Base-by-base conservation (phyloP, 2,797 vertebrate species). In the Cichlasoma orientale region DNA sequence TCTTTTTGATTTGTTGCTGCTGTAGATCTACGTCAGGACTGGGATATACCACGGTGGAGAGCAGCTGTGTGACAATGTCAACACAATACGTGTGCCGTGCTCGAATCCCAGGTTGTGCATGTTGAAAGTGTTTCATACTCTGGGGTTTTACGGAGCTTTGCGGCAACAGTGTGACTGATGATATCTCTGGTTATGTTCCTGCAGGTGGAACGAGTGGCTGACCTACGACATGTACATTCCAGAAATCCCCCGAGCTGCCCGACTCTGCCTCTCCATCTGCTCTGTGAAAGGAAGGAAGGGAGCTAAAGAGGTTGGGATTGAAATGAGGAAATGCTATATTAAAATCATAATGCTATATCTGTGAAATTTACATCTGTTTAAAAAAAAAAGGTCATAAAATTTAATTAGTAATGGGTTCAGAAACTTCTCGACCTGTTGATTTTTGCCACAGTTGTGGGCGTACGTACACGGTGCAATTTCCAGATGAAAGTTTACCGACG, bases 11-110 rank as follows among this genome's bases (percentile, higher is more conserved):
- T 77, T 76, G 12, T 87, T 79, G 21, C 54, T 77, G n/a, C 61
- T 81, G 13, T 89, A 99, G 98, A 99, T 99, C 89, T 99, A 99
- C 75, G 98, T 99, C 82, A 96, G 98, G 92, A 99, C 98, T 54
- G 98, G 98, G 86, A 99, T 99, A 91, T 99, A 98, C 91, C 98
- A 99, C 82, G 98, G 98, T 92, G 98, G 97, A 78, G 98, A 99
- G 89, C 98, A 98, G 92, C 94, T 99, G 89, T 99, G 98, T 90
- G 98, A 98, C 95, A 99, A 99, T 84, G 98, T 99, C 88, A 99
- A 99, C 95, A 99, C 98, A 82, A 97, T 97, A 55, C 97, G 98
- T 18, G 98, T 99, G 78, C 98, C 98, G 75, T 99, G 98, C 93
- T 99, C 98, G 18, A 99, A 99, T 92, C 98, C 98, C 78, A 97